Base-by-base conservation (phyloP, 37 sponge, comb jelly and placozoan genomes). In the Eunapius fragilis region DNA sequence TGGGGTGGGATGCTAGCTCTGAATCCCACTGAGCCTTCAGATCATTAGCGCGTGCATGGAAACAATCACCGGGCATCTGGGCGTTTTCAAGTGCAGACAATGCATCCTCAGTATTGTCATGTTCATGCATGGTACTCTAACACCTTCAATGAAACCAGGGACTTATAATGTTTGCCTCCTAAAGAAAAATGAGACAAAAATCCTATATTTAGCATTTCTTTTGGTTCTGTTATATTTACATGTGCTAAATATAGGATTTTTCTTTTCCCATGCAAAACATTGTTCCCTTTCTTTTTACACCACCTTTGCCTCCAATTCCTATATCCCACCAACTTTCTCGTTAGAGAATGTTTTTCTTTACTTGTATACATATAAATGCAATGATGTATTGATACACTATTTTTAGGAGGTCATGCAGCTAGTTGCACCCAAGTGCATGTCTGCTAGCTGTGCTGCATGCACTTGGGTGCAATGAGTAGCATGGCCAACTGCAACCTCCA, bases 111-210 rank as follows among this genome's bases (percentile, higher is more conserved):
- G 4, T 83, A 70, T 38, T 83, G 48, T 72, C 84, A 83, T 38
- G 74, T 82, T 35, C 67, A 67, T 13, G 50, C 68, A 38, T 24
- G 75, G 68, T 33, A 28, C 26, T 25, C 75, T 72, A 74, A 73
- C 49, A 58, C 84, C 84, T 6, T 83, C 74, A 33, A 83, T 73
- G 84, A 83, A 83, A 45, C 84, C 73, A 58, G 75, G 75, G 24
- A 33, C 27, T 26, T 77, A 77, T 37, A 33, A 77, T 38, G 78
- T 35, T 36, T 77, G 37, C 37, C 26, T 77, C 26, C 34, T 77
- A 49, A 17, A 68, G 24, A 27, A 37, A 70, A 70, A 70, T 80
- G 32, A 25, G 81, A n/a, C n/a, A n/a, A n/a, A n/a, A n/a, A n/a
- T n/a, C n/a, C n/a, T n/a, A n/a, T n/a, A n/a, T n/a, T n/a, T n/a